A percentile compares a stretch with the other conserved stretches of the same genome.
Conservation (phyloP, 2,113 vertebrate genomes). For the Proteles cristata region DNA sequence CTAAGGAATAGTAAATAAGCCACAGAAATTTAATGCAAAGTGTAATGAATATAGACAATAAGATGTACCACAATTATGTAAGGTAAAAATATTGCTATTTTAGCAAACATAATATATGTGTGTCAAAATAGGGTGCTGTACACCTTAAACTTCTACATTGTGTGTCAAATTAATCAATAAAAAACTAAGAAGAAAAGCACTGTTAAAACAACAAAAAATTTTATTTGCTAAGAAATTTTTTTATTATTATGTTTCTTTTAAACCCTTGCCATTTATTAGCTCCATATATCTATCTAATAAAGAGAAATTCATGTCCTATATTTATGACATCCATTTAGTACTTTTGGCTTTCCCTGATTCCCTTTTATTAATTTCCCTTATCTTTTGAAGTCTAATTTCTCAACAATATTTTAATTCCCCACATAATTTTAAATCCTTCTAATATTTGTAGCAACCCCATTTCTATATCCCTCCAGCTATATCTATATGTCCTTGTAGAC, state of each 20-base stretch:
- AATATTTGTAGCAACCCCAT: not conserved
- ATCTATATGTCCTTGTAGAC: not conserved
- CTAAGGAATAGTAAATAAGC: not conserved
- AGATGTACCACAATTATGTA: not conserved
- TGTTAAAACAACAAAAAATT: not conserved
- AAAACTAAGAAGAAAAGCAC: not conserved
- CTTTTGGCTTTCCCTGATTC: not conserved
- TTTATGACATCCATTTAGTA: not conserved
- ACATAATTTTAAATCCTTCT: not conserved
- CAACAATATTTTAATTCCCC: not conserved
- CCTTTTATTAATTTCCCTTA: not conserved
- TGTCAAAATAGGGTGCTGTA: not conserved
- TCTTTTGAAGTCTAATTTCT: constrained; percentile 8
- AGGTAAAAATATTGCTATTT: not conserved
- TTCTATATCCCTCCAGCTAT: not conserved
- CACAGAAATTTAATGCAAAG: not conserved
- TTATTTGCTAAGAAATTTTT: not conserved
- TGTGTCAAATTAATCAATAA: not conserved
- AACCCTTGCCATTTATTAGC: not conserved
- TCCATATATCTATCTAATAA: not conserved
- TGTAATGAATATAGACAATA: not conserved
- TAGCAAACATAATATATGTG: not conserved
- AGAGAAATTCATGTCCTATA: not conserved
- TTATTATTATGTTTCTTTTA: not conserved
- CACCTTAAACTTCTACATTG: not conserved